Base-by-base conservation (phyloP, 2,888 invertebrate species). In the Sclerodermus sp. region DNA sequence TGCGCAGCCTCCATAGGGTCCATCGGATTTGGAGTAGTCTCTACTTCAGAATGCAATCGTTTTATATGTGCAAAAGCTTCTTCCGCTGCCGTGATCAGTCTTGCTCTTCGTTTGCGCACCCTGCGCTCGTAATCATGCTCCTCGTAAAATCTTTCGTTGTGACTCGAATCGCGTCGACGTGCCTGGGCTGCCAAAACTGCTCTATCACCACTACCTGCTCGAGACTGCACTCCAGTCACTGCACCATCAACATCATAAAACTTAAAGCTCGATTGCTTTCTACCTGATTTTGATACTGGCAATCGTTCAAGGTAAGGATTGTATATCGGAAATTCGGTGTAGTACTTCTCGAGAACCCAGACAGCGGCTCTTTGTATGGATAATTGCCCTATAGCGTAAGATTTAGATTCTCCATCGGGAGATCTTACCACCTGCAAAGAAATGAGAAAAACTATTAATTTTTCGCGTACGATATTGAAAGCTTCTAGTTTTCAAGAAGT, bases 1-100 rank as follows among this genome's bases (percentile, higher is more conserved):
- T 96, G 94, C 0, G 98, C 98, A 2, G 98, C 97, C 80, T 97
- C 97, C 67, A 93, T 87, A 0, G 97, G 91, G 72, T 96, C 95
- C 82, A 99, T 88, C 0, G 91, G 90, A 14, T 69, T 73, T 1
- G 73, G 67, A 57, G 70, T 73, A 0, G 92, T 90, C 29, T 89
- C 87, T 47, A 85, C 82, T 62, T 85, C 86, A 53, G 85, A 84
- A 58, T 86, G 83, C 55, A 96, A 85, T 32, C 96, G 83, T 68
- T 93, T 90, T 58, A 99, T 95, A 73, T 98, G 97, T 10, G 96
- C 95, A 78, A 99, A 99, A 1, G 98, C 96, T 73, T 99, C 98
- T 78, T 99, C 98, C 0, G 96, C 91, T 1, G 97, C 95, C 1
- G 93, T 90, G 47, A 96, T 86, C 36, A 99, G 83, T 15, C 98